Conservation (phyloP, 2,113 vertebrate species). For the Beaufortia kweichowensis region DNA sequence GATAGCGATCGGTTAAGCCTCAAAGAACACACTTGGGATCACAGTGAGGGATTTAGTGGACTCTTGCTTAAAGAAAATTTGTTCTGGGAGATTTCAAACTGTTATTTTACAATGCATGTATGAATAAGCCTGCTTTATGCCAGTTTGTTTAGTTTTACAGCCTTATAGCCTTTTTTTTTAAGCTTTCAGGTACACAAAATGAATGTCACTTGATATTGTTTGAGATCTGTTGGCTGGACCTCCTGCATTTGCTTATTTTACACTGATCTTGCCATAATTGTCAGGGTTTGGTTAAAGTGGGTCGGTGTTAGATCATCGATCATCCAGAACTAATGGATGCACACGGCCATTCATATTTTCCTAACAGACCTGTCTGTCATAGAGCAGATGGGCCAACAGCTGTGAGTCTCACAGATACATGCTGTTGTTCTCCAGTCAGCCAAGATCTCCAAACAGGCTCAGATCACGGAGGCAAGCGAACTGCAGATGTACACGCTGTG, state of each 20-base stretch:
- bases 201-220: background rate
- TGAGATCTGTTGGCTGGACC: background rate
- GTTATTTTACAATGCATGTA: background rate
- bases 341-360: constrained; percentile 8
- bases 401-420: constrained; percentile 15
- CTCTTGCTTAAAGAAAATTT: constrained; percentile 36
- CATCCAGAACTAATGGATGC: constrained; percentile 10
- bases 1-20: background rate
- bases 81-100: background rate
- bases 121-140: background rate
- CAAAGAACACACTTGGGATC: background rate
- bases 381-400: constrained; percentile 22
- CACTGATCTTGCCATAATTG: background rate
- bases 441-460: constrained; percentile 7
- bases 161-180: too few relatives aligned
- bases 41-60: constrained; percentile 13
- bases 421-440: background rate
- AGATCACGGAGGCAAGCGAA: background rate
- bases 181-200: too few relatives aligned
- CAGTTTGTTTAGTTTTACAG: too few relatives aligned
- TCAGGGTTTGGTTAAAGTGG: background rate
- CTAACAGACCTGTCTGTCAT: constrained; percentile 13
- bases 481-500: background rate
- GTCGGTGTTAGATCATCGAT: background rate
- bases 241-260: background rate